phyloP scores from a whole-genome alignment of 2,113 vertebrate genomes.

The Epinephelus lanceolatus region DNA sequence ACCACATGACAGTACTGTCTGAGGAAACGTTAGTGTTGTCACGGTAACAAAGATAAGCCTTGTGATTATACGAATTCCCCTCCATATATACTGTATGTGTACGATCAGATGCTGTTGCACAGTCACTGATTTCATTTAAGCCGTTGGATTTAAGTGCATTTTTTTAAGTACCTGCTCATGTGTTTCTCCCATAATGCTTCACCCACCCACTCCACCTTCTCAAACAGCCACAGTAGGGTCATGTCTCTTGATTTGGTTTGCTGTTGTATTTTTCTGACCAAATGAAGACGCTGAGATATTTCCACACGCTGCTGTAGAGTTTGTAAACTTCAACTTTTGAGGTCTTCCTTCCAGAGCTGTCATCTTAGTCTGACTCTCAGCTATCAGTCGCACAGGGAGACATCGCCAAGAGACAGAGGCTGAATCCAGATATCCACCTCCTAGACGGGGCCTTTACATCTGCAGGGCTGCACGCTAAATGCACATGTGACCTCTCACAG shows the following conservation, averaged over 20 bases:
- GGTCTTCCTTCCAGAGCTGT: neutral
- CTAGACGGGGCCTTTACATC: neutral
- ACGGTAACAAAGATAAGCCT: constrained; percentile 13
- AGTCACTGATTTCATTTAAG: constrained; percentile 34
- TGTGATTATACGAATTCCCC: constrained; percentile 3
- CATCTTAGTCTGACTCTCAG: neutral
- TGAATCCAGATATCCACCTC: neutral
- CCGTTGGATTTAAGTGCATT: constrained; percentile 20
- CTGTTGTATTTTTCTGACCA: neutral
- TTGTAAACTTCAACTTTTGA: neutral
- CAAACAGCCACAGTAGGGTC: neutral
- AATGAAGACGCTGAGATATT: neutral
- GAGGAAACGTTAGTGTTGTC: constrained; percentile 12
- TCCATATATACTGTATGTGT: constrained; percentile 20
- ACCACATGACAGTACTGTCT: neutral
- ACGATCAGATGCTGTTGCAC: constrained; percentile 24
- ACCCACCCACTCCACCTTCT: neutral
- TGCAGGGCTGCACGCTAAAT: too few relatives aligned
- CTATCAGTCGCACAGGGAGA: neutral
- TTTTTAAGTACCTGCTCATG: neutral
- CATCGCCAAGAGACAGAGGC: neutral
- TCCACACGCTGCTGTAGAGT: neutral
- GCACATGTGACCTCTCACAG: neutral
- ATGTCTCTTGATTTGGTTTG: constrained; percentile 23
- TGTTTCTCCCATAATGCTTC: constrained; percentile 19